Base-by-base conservation (phyloP, 1,140 invertebrate genomes). In the Lepidurus couesii region DNA sequence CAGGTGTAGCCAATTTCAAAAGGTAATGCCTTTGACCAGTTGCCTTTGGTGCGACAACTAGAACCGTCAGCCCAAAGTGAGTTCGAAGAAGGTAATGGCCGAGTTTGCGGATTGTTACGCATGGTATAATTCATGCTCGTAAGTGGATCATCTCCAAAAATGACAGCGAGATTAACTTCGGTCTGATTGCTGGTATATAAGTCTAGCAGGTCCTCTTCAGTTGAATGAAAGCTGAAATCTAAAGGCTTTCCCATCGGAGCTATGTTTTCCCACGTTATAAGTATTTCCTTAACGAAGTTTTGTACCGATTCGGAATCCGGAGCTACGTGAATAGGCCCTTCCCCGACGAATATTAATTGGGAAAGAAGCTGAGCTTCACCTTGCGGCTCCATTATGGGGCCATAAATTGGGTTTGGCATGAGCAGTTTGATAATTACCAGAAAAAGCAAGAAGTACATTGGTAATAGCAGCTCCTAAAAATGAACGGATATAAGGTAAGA, bases 321-420 rank as follows among this genome's bases (percentile, higher is more conserved):
- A 80, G 91, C 90, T 10, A 92, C 88, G 16, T 90, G 90, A 42
- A 92, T 87, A 1, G 88, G 88, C 81, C 90, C 90, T 81, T 87
- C 88, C 74, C 75, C 44, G 21, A 26, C n/a, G 16, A 47, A 7
- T 7, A 11, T 16, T 9, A 45, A 77, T 21, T n/a, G n/a, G 34
- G 88, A 86, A 73, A 87, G 87, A 88, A 75, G 87, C 87, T 34
- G 88, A 88, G 44, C 87, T 88, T 53, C 84, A 21, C 78, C 78
- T 45, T 42, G 42, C 13, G 43, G 42, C 24, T 79, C 78, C 42
- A 21, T 86, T 80, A 92, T 89, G 81, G 88, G 88, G 1, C 90
- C 91, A 84, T 91, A 92, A 85, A 91, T 91, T 76, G 91, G 91
- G 84, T 91, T 91, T 26, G 91, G 91, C 82, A 91, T 89, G 78